Evolutionary conservation across 2,888 invertebrate genomes (phyloP).

Genomic region (Miltochrista miniata): DNA sequence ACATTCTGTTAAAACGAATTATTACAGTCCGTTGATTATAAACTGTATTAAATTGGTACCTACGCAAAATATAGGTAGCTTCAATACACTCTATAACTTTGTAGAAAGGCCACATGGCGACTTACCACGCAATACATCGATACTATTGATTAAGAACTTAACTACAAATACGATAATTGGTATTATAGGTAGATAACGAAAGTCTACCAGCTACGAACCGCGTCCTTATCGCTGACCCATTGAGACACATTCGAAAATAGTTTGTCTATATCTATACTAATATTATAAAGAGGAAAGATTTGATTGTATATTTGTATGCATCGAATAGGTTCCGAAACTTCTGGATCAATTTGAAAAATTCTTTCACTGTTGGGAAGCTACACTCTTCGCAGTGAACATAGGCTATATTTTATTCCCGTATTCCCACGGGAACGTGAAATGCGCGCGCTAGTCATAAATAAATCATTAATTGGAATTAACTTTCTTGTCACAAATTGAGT

Average conservation of each 20-base stretch:
- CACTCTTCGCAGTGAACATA: too few relatives aligned
- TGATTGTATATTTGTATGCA: too few relatives aligned
- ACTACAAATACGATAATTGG: slow-evolving; percentile 2
- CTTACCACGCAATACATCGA: not conserved
- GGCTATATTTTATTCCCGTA: too few relatives aligned
- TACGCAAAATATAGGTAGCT: not conserved
- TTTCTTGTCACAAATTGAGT: not conserved
- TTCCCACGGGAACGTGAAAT: too few relatives aligned
- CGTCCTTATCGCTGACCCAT: slow-evolving; percentile 33
- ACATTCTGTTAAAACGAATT: not conserved
- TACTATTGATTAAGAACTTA: slow-evolving; percentile 2
- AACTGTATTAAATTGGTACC: not conserved
- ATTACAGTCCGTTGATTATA: not conserved
- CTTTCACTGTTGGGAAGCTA: too few relatives aligned
- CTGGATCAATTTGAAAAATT: too few relatives aligned
- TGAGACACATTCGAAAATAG: slow-evolving; percentile 27
- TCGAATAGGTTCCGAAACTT: too few relatives aligned
- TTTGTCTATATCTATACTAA: slow-evolving; percentile 5
- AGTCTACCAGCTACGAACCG: not conserved
- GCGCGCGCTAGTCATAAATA: too few relatives aligned
- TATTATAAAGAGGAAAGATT: too few relatives aligned
- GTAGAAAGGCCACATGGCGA: not conserved
- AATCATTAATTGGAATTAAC: not conserved
- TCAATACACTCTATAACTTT: not conserved
- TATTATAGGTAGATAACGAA: slow-evolving; percentile 5